These are phyloP conservation scores for Caenorhabditis sp. DNA, from an alignment of 2,888 invertebrate genomes.

Conservation along the genomic window DNA sequence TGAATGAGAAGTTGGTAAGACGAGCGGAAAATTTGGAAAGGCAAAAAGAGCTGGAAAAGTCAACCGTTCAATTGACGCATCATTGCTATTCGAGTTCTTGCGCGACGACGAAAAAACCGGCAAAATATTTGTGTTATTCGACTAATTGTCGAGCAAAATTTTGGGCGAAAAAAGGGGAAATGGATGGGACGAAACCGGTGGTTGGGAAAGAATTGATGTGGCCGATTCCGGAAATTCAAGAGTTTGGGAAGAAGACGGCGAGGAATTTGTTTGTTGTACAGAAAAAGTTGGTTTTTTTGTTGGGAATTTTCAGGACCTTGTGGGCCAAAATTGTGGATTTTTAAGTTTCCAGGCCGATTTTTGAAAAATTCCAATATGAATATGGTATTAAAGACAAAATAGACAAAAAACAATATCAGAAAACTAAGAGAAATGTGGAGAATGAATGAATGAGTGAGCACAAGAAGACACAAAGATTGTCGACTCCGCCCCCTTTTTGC, in stretches of 20 bases:
- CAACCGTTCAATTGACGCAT: not conserved
- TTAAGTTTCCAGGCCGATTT: too few species aligned
- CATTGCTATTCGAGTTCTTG: not conserved
- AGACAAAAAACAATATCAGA: too few species aligned
- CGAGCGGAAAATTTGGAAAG: not conserved
- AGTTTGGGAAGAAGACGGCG: conserved; percentile 39
- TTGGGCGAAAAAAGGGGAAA: not conserved
- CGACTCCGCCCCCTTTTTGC: too few species aligned
- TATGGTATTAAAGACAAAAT: too few species aligned
- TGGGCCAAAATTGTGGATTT: not conserved
- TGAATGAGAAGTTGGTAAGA: not conserved
- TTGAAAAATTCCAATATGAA: too few species aligned
- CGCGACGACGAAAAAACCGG: not conserved
- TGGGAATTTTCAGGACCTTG: not conserved
- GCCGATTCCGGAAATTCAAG: conserved; percentile 56
- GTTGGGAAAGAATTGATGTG: conserved; percentile 54
- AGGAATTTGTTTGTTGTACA: conserved; percentile 82
- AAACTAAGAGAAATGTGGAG: too few species aligned
- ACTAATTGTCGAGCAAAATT: conserved; percentile 4
- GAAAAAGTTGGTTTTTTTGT: conserved; percentile 39
- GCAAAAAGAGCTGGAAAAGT: not conserved
- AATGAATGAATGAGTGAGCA: too few species aligned
- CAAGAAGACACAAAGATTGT: too few species aligned
- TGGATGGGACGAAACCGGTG: not conserved
- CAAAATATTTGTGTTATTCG: conserved; percentile 13